Evolutionary conservation across 2,888 invertebrate genomes (phyloP).

Genomic region (Ptilodon capucinus): DNA sequence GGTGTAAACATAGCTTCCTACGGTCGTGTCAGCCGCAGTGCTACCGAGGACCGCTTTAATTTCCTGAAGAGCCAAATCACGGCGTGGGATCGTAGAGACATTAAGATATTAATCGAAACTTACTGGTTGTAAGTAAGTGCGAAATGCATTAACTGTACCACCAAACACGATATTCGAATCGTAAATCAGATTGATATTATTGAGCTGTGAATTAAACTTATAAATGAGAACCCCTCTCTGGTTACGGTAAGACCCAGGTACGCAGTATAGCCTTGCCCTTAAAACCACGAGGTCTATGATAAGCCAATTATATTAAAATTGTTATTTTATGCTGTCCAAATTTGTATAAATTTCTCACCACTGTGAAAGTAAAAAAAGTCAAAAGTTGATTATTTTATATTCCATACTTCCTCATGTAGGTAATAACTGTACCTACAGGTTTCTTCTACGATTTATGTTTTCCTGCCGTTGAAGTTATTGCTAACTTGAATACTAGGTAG

Average conservation of each 20-base stretch:
- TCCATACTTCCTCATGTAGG: not conserved
- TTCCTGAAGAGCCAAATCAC: slow-evolving; percentile 30
- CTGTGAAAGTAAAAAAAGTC: too few species aligned
- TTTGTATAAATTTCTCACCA: too few species aligned
- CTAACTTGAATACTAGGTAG: not conserved
- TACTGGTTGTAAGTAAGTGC: slow-evolving; percentile 23
- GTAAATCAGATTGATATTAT: not conserved
- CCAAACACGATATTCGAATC: not conserved
- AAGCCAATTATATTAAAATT: too few species aligned
- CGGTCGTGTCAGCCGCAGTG: slow-evolving; percentile 3
- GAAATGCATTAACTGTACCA: slow-evolving; percentile 19
- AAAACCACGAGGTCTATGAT: too few species aligned
- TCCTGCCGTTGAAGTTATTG: not conserved
- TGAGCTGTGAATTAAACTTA: too few species aligned
- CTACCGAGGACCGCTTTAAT: slow-evolving; percentile 12
- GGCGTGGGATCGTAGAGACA: slow-evolving; percentile 32
- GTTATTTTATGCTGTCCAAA: too few species aligned
- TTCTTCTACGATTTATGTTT: not conserved
- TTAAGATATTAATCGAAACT: slow-evolving; percentile 23
- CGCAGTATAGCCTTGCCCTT: too few species aligned
- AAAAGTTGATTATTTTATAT: too few species aligned
- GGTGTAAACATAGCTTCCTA: slow-evolving; percentile 13
- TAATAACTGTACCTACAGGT: not conserved
- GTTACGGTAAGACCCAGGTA: too few species aligned
- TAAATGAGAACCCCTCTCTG: too few species aligned